Percentiles rank a stretch among this genome's conserved stretches.
Conservation (phyloP, 2,888 invertebrate genomes). For the Onthophagus sagittarius region DNA sequence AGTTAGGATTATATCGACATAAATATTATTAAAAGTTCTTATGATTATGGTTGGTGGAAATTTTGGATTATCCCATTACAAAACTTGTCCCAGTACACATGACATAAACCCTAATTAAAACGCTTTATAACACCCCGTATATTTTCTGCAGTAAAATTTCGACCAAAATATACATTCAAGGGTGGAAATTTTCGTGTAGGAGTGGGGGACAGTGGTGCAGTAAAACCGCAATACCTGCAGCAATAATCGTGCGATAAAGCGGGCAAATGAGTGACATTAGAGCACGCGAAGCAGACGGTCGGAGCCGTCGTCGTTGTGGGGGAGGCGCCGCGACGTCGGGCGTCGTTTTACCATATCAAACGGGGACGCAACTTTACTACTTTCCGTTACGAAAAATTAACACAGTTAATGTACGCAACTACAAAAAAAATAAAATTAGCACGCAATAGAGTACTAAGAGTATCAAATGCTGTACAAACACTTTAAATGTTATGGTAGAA, state of each 20-base stretch:
- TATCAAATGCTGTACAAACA: too few species aligned
- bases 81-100: neutral
- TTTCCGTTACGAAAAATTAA: neutral
- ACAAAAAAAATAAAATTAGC: neutral
- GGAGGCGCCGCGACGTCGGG: constrained; percentile 36
- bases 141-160: neutral
- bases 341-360: constrained; percentile 28
- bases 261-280: constrained; percentile 34
- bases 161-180: neutral
- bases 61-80: too few species aligned
- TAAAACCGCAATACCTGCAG: constrained; percentile 33
- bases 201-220: constrained; percentile 20
- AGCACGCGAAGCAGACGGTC: constrained; percentile 32
- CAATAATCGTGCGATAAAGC: constrained; percentile 34
- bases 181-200: neutral
- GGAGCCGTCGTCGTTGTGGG: constrained; percentile 26
- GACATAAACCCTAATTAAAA: neutral
- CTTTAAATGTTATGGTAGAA: too few species aligned
- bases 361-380: neutral
- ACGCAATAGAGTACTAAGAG: neutral
- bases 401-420: neutral
- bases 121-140: neutral
- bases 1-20: too few species aligned
- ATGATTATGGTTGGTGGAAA: too few species aligned
- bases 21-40: too few species aligned